Percentiles rank a stretch among this genome's conserved stretches.
These are phyloP conservation scores for Cataglyphis rosenhaueri DNA, from an alignment of 2,888 invertebrate species.

Conservation along the genomic window DNA sequence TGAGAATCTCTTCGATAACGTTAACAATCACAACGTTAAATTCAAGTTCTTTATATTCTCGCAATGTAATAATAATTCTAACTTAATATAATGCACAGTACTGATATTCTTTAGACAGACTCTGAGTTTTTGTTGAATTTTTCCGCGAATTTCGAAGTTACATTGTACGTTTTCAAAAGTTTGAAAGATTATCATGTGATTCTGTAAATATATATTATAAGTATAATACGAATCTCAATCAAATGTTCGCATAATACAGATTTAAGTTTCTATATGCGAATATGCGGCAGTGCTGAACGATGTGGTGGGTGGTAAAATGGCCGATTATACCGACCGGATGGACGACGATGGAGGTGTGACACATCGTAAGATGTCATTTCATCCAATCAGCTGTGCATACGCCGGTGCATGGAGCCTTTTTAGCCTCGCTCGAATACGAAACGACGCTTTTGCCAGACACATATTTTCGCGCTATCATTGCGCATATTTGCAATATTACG, in stretches of 20 bases:
- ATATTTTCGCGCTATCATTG: background rate
- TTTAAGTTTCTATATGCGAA: conserved; percentile 33
- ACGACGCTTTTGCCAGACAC: background rate
- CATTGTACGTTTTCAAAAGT: background rate
- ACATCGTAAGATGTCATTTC: conserved; percentile 64
- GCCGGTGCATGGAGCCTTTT: conserved; percentile 10
- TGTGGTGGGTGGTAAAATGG: conserved; percentile 50
- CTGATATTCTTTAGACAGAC: background rate
- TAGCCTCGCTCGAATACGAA: background rate
- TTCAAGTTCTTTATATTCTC: background rate
- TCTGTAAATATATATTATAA: background rate
- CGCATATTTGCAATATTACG: background rate
- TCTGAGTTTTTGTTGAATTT: background rate
- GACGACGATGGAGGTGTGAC: conserved; percentile 62
- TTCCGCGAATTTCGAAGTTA: background rate
- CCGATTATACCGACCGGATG: conserved; percentile 54
- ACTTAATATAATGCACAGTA: background rate
- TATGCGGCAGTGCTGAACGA: conserved; percentile 38
- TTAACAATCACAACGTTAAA: background rate
- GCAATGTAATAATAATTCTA: background rate
- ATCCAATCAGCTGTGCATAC: conserved; percentile 50
- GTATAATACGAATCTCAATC: background rate
- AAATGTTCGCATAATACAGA: conserved; percentile 13
- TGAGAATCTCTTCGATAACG: background rate
- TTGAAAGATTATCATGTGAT: background rate